Conservation (phyloP, 1,140 invertebrate species). For the Oscheius sp. region DNA sequence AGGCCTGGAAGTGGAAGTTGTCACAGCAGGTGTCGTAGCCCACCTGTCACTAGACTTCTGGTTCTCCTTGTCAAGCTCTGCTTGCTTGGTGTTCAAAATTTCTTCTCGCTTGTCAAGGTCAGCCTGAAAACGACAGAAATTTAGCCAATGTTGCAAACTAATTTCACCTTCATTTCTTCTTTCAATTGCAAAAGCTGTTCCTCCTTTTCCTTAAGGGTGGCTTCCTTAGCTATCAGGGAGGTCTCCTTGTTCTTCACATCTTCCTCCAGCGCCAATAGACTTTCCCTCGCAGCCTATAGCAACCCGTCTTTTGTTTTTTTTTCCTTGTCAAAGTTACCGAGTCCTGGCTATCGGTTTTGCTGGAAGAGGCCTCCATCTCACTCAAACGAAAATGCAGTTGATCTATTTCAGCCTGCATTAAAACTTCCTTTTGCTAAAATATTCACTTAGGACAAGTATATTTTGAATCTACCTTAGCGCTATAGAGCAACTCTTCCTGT, state of each 20-base stretch:
- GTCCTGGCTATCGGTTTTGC: neutral
- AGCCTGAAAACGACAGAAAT: too few species aligned
- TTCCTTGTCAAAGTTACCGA: neutral
- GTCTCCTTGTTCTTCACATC: constrained; percentile 8
- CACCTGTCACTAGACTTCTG: neutral
- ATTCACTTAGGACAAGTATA: neutral
- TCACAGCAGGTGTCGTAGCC: too few species aligned
- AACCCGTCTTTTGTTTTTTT: too few species aligned
- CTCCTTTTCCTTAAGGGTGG: constrained; percentile 1
- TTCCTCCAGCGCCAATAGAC: neutral
- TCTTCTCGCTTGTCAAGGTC: constrained; percentile 20
- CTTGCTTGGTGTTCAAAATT: neutral
- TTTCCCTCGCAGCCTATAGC: too few species aligned
- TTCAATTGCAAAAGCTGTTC: constrained; percentile 5
- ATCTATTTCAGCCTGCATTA: neutral
- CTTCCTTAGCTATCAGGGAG: neutral
- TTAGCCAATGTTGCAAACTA: constrained; percentile 20
- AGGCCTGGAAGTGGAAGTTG: neutral
- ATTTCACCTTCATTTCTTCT: constrained; percentile 17
- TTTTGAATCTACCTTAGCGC: neutral
- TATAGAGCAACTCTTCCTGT: neutral
- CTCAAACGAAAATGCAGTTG: neutral
- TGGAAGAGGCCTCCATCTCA: neutral
- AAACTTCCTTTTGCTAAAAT: neutral
- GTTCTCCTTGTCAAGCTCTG: constrained; percentile 5